Percentiles rank a stretch among this genome's conserved stretches.
These are phyloP conservation scores for Dryoscopus gambensis DNA, from an alignment of 2,113 vertebrate species.

Conservation along the genomic window DNA sequence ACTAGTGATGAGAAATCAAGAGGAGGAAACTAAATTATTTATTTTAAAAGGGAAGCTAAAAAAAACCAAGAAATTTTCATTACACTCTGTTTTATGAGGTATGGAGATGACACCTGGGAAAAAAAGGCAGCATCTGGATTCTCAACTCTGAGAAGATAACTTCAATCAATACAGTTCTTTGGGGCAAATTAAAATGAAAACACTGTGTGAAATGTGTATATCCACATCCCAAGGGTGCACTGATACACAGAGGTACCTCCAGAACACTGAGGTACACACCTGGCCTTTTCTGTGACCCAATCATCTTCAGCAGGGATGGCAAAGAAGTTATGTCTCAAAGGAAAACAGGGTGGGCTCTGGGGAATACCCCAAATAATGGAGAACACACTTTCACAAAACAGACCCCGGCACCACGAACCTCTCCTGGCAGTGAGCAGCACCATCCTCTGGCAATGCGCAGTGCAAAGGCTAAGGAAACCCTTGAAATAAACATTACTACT, in stretches of 20 bases:
- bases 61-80: neutral
- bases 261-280: neutral
- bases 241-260: neutral
- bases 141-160: neutral
- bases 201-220: rapidly evolving
- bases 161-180: neutral
- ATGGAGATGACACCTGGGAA: neutral
- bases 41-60: neutral
- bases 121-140: neutral
- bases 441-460: neutral
- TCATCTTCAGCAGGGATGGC: neutral
- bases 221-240: neutral
- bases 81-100: neutral
- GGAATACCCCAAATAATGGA: too few species aligned
- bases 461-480: neutral
- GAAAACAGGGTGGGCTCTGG: neutral
- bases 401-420: neutral
- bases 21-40: neutral
- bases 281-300: neutral
- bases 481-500: rapidly evolving
- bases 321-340: neutral
- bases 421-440: rapidly evolving
- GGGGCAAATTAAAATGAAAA: neutral
- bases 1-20: neutral
- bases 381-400: neutral